Percentiles rank a stretch among this genome's conserved stretches.
phyloP scores from a whole-genome alignment of 2,888 invertebrate species.

The Drosophila melanocephala region DNA sequence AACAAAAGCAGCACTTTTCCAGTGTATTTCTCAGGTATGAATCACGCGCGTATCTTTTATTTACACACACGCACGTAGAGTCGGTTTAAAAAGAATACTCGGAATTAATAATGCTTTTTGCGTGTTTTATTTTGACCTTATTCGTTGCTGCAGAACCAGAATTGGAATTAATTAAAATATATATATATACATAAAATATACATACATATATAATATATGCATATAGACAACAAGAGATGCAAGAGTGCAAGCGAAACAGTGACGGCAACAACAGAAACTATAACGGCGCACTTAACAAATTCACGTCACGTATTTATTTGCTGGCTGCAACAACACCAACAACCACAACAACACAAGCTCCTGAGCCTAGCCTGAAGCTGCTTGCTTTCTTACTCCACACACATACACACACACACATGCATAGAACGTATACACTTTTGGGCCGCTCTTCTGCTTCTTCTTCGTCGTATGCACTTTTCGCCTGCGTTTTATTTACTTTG shows the following conservation, averaged over 20 bases:
- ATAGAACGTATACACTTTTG: constrained; percentile 38
- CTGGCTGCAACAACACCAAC: constrained; percentile 13
- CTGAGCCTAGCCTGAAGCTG: constrained; percentile 50
- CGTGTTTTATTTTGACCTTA: constrained; percentile 78
- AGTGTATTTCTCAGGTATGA: constrained; percentile 55
- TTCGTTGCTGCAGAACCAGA: constrained; percentile 66
- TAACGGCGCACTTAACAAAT: constrained; percentile 67
- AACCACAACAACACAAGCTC: constrained; percentile 16
- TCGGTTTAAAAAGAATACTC: constrained; percentile 53
- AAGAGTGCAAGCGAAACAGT: constrained; percentile 26
- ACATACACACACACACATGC: background rate
- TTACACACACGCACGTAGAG: constrained; percentile 36
- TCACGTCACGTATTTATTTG: constrained; percentile 72
- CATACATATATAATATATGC: constrained; percentile 21
- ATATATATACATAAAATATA: constrained; percentile 37
- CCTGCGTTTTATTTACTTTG: constrained; percentile 75
- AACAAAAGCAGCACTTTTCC: constrained; percentile 43
- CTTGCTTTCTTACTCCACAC: constrained; percentile 43
- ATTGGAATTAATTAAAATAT: constrained; percentile 63
- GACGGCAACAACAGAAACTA: constrained; percentile 34
- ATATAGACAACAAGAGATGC: constrained; percentile 10
- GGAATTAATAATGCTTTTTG: constrained; percentile 70
- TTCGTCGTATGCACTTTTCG: constrained; percentile 64
- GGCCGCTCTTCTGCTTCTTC: constrained; percentile 40
- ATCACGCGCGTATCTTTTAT: constrained; percentile 64